Base-by-base conservation (phyloP, 2,888 invertebrate genomes). In the Saturnia pavonia region DNA sequence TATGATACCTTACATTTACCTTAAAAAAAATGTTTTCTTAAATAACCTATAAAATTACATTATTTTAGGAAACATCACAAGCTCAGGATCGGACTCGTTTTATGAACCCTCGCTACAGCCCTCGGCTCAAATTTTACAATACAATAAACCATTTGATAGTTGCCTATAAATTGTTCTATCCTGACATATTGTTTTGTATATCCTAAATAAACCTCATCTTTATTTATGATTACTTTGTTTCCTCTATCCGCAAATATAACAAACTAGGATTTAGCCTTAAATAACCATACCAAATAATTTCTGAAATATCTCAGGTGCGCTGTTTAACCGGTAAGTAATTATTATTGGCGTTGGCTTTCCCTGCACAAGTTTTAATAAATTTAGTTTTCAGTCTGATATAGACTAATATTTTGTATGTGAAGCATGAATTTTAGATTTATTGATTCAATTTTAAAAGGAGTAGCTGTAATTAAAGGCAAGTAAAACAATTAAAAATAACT, bases 321-420 rank as follows among this genome's bases (percentile, higher is more conserved):
- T 19, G 40, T n/a, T 65, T 65, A 40, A 65, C 40, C 19, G 65
- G 65, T 65, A n/a, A 65, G 65, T 65, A 63, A 63, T 19, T 34
- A 63, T 19, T 34, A 63, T 63, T 54, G 22, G 54, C 22, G 22
- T 54, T 54, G 54, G 54, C 54, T 54, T 54, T 54, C 54, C 11
- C 22, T 22, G 54, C 22, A 54, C 11, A 22, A 9, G 22, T 22
- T 54, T 11, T 54, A 60, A 14, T 51, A 51, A 16, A 16, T 60
- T 60, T 60, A 27, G 25, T 11, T 4, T 60, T 60, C 14, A 14
- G 4, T 60, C 6, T 60, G 14, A 11, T 27, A 60, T 27, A 3
- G 9, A 60, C 57, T 27, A 60, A 60, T 6, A 27, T 60, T 60
- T 14, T 60, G 57, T 60, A 60, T 14, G 27, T 60, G 27, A 27